Evolutionary conservation across 2,113 vertebrate genomes (phyloP).

Genomic region (Salminus brasiliensis): DNA sequence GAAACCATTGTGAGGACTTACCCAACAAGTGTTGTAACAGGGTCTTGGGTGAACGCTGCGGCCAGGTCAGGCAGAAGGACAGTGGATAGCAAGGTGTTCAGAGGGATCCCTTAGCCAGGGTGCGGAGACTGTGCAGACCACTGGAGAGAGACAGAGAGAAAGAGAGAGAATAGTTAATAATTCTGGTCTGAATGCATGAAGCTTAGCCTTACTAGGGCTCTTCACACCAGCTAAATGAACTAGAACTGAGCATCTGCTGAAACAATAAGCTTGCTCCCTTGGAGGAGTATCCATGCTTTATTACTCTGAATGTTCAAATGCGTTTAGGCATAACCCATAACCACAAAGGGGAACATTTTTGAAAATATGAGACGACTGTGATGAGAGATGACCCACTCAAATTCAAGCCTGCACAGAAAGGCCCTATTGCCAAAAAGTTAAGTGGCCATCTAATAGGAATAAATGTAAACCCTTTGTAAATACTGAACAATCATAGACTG

Average conservation of each 20-base stretch:
- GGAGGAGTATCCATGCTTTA: slow-evolving; percentile 12
- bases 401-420: background rate
- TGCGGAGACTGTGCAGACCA: slow-evolving; percentile 47
- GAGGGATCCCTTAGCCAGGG: slow-evolving; percentile 45
- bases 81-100: slow-evolving; percentile 3
- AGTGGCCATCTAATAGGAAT: background rate
- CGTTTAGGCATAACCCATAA: slow-evolving; percentile 9
- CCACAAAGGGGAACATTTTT: background rate
- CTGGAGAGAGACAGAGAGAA: slow-evolving; percentile 29
- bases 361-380: background rate
- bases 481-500: background rate
- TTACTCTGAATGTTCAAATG: slow-evolving; percentile 12
- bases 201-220: background rate
- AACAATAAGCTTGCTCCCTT: slow-evolving; percentile 6
- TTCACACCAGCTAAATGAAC: slow-evolving; percentile 12
- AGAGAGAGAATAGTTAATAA: background rate
- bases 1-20: slow-evolving; percentile 26
- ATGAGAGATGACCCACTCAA: background rate
- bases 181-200: background rate
- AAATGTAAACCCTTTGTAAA: background rate
- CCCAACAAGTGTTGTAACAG: slow-evolving; percentile 1
- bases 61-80: slow-evolving; percentile 1
- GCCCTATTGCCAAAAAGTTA: background rate
- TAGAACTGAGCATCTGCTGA: slow-evolving; percentile 21
- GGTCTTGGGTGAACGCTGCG: background rate